These are phyloP conservation scores for Cataglyphis altisquamis DNA, from an alignment of 2,888 invertebrate genomes.

Conservation along the genomic window DNA sequence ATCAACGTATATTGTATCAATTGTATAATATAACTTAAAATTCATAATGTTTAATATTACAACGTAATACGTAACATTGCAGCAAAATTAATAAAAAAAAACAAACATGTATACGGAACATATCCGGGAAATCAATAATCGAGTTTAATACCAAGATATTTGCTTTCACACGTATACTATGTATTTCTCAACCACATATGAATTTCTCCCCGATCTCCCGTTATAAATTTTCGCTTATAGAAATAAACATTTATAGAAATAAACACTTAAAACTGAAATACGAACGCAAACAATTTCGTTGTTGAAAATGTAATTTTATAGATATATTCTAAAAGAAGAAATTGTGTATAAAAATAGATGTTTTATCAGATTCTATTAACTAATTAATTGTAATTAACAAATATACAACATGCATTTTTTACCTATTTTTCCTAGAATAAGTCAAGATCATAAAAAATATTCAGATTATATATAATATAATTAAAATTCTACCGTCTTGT, in stretches of 20 bases:
- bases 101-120: background rate
- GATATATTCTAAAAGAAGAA: background rate
- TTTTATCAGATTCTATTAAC: background rate
- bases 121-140: background rate
- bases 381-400: background rate
- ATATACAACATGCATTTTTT: background rate
- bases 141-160: constrained; percentile 12
- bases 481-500: background rate
- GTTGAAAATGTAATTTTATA: background rate
- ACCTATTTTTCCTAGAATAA: background rate
- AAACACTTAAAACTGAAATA: background rate
- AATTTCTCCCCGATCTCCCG: background rate
- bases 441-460: background rate
- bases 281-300: background rate
- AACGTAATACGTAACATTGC: background rate
- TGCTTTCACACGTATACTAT: background rate
- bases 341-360: background rate
- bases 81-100: background rate
- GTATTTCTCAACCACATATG: background rate
- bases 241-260: background rate
- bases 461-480: background rate
- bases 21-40: background rate
- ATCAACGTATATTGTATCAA: background rate
- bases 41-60: background rate
- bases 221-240: background rate